These are phyloP conservation scores for Cebidichthys violaceus DNA, from an alignment of 2,113 vertebrate species.

Conservation along the genomic window DNA sequence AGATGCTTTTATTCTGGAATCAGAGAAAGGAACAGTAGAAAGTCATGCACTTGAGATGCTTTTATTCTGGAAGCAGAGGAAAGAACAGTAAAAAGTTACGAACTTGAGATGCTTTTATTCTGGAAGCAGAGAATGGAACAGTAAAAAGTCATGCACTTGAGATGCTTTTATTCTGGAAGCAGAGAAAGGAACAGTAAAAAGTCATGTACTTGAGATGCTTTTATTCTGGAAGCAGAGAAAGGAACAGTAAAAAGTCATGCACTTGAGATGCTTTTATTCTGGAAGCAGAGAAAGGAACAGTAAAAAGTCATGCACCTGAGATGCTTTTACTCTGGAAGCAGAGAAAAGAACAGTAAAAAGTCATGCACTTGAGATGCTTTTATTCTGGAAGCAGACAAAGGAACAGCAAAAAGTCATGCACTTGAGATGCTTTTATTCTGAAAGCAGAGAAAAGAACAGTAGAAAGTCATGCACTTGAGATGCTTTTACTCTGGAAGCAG, in stretches of 20 bases:
- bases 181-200: not conserved
- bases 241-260: no score
- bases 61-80: conserved; percentile 4
- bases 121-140: not conserved
- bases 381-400: not conserved
- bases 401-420: no score
- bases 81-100: no score
- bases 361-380: no score
- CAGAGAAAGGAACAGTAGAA: not conserved
- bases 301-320: no score
- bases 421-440: conserved; percentile 16
- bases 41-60: no score
- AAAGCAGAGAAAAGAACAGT: not conserved
- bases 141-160: no score
- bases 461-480: no score
- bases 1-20: conserved; percentile 10
- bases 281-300: not conserved
- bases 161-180: conserved; percentile 8
- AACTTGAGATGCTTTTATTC: conserved; percentile 24
- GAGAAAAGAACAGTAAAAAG: not conserved
- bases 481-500: conserved; percentile 11
- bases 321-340: conserved; percentile 9
- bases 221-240: conserved; percentile 4
- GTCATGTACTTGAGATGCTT: no score
- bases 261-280: conserved; percentile 20